Evolutionary conservation across 2,888 invertebrate genomes (phyloP).

Genomic region (Ennomos erosarius): DNA sequence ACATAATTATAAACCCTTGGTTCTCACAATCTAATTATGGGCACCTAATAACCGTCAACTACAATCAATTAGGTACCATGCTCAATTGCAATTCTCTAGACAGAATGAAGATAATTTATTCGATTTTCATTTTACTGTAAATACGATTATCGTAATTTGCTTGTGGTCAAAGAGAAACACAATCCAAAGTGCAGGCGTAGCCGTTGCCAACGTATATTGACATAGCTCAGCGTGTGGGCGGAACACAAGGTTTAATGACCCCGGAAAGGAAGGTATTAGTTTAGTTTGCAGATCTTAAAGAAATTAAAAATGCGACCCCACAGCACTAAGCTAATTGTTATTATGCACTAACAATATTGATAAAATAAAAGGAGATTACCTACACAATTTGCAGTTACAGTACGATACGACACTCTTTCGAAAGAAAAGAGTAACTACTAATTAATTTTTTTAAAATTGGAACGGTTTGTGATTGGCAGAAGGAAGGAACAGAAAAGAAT

Average conservation of each 20-base stretch:
- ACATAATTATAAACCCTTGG: too few relatives aligned
- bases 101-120: conserved; percentile 15
- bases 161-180: conserved; percentile 42
- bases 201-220: conserved; percentile 59
- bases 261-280: conserved; percentile 56
- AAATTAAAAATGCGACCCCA: conserved; percentile 1
- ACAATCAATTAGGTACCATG: too few relatives aligned
- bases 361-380: too few relatives aligned
- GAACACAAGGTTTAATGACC: conserved; percentile 61
- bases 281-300: conserved; percentile 9
- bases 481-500: too few relatives aligned
- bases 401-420: too few relatives aligned
- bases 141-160: conserved; percentile 23
- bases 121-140: conserved; percentile 11
- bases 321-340: too few relatives aligned
- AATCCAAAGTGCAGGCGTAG: conserved; percentile 38
- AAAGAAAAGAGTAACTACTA: too few relatives aligned
- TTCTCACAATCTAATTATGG: too few relatives aligned
- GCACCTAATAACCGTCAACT: too few relatives aligned
- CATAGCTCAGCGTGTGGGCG: conserved; percentile 68
- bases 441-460: too few relatives aligned
- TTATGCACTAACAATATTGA: too few relatives aligned
- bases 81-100: not conserved
- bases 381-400: too few relatives aligned
- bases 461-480: not conserved